Evolutionary conservation across 2,797 vertebrate genomes (phyloP), one percentile per base, ranked within the genome.

Genomic region (Poeciliopsis paucimaculata): DNA sequence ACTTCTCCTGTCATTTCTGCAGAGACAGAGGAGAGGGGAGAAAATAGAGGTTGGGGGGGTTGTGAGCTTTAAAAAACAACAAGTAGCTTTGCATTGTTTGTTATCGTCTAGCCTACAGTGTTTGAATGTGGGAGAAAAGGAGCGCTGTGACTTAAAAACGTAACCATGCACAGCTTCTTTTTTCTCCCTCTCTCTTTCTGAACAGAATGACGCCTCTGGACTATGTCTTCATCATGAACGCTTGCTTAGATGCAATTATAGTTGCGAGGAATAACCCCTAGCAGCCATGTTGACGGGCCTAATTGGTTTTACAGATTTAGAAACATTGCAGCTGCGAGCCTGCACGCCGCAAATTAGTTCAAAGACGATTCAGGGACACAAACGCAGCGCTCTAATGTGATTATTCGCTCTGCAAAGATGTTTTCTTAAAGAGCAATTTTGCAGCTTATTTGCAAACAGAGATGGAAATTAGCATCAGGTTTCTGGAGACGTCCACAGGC

Each of bases 51-150:
- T 71, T 80, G 72, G 80, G 57, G 68, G 80, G 73, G 60, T 34
- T 79, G 82, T 1, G 66, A 84, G 86, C 85, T 87, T 68, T 41
- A 78, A 73, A 80, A 80, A 88, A 89, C 92, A 89, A 88, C 91
- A 91, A 94, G 94, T 84, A 93, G 92, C 89, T 92, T 85, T 89
- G 92, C 90, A 93, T 94, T 95, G 92, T 93, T 92, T 89, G 89
- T 91, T 90, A 92, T 91, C 77, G 82, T 94, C 85, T 87, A 82
- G 82, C 81, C 85, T 66, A 77, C 83, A 82, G 84, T 90, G 78
- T 85, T 90, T 82, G 86, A 91, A 91, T 88, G 26, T 49, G 72
- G 75, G 77, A 75, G 82, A 75, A 86, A 81, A 41, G 79, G 71
- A 89, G 88, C 1, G 36, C 68, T 84, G 80, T 28, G 70, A 90